A percentile compares a stretch with the other conserved stretches of the same genome.
These are phyloP conservation scores for Pseudomugil tenellus DNA, from an alignment of 2,797 vertebrate genomes.

Conservation along the genomic window DNA sequence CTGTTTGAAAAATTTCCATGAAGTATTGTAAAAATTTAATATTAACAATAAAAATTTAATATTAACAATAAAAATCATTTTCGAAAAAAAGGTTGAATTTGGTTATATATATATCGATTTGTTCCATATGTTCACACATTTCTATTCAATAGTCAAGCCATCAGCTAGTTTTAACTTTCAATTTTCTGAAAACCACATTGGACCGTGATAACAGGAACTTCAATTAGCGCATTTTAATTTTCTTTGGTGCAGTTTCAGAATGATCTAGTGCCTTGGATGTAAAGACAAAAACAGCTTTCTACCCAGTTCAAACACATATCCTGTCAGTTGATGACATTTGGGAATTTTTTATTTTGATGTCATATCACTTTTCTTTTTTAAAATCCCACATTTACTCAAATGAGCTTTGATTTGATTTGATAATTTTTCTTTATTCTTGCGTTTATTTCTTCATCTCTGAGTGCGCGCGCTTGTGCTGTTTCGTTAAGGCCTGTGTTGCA, in stretches of 20 bases:
- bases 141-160: conserved; percentile 47
- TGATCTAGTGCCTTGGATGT: conserved; percentile 97
- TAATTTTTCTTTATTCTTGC: conserved; percentile 14
- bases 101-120: conserved; percentile 2
- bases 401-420: conserved; percentile 61
- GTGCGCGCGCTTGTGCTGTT: conserved; percentile 58
- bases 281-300: conserved; percentile 92
- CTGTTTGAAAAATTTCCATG: conserved; percentile 46
- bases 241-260: conserved; percentile 84
- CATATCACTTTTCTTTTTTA: conserved; percentile 53
- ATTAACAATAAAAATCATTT: conserved; percentile 38
- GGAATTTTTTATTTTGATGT: conserved; percentile 54
- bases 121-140: conserved; percentile 17
- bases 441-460: conserved; percentile 16
- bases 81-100: conserved; percentile 25
- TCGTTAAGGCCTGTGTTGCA: conserved; percentile 67
- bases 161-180: conserved; percentile 27
- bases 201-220: conserved; percentile 44
- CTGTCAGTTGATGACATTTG: conserved; percentile 64
- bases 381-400: conserved; percentile 64
- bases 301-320: conserved; percentile 90
- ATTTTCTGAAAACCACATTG: conserved; percentile 29
- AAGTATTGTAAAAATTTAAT: conserved; percentile 31
- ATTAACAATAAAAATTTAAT: conserved; percentile 45
- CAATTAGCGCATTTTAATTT: conserved; percentile 65